Conservation (phyloP, 2,888 invertebrate genomes). For the Spodoptera exigua region DNA sequence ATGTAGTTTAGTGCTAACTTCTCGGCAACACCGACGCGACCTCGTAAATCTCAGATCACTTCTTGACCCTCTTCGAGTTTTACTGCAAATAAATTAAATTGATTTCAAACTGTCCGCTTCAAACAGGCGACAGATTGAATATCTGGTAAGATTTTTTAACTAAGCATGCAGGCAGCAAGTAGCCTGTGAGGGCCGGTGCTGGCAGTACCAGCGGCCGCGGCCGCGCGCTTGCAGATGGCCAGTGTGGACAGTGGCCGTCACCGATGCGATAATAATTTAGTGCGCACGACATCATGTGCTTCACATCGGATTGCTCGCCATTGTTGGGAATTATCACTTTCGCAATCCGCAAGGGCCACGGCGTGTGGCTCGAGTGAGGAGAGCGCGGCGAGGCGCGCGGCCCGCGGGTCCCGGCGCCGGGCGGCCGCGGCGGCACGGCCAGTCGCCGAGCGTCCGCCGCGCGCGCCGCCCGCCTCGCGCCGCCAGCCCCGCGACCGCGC, state of each 20-base stretch:
- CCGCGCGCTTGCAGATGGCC: too few species aligned
- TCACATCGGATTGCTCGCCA: too few species aligned
- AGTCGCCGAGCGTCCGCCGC: slow-evolving; percentile 39
- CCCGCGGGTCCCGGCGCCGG: background rate
- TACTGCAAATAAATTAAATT: slow-evolving; percentile 8
- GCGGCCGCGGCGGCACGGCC: slow-evolving; percentile 25
- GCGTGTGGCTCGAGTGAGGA: background rate
- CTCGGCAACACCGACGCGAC: background rate
- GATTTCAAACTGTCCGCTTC: background rate
- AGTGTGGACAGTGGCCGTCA: too few species aligned
- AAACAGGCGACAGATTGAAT: background rate
- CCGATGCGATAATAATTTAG: too few species aligned
- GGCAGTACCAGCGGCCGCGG: too few species aligned
- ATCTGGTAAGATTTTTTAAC: too few species aligned
- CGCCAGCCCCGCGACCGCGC: slow-evolving; percentile 1
- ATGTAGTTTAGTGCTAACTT: background rate
- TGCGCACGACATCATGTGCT: too few species aligned
- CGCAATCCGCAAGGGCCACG: too few species aligned
- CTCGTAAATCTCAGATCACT: slow-evolving; percentile 14
- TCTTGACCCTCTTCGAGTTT: background rate
- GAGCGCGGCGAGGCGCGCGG: background rate
- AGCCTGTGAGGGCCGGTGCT: too few species aligned
- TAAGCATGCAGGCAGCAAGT: too few species aligned
- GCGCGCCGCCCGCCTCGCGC: slow-evolving; percentile 36
- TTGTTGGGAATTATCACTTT: too few species aligned